Conservation (phyloP, 2,113 vertebrate genomes). For the Abramis brama region DNA sequence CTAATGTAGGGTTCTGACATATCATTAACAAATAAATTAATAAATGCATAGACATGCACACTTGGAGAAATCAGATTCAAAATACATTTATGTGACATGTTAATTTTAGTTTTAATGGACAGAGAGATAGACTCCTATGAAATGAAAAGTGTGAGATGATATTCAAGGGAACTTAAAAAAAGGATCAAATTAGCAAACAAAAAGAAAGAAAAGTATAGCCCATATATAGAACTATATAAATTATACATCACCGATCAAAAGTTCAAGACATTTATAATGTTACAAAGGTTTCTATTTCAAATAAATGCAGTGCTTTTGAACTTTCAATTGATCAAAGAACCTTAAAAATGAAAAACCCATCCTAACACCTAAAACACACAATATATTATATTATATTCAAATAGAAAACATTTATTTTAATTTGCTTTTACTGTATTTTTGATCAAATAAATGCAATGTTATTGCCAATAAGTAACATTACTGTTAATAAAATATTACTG, state of each 20-base stretch:
- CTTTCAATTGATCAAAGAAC: background rate
- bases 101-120: background rate
- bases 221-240: background rate
- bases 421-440: background rate
- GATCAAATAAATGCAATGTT: background rate
- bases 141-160: background rate
- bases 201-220: background rate
- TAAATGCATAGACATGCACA: background rate
- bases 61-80: slow-evolving; percentile 1
- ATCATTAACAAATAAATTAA: slow-evolving; percentile 51
- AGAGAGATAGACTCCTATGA: background rate
- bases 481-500: too few relatives aligned
- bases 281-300: too few relatives aligned
- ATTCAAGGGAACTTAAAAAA: background rate
- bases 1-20: slow-evolving; percentile 69
- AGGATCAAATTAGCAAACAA: background rate
- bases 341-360: background rate
- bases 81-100: background rate
- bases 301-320: background rate
- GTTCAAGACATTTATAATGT: too few relatives aligned
- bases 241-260: too few relatives aligned
- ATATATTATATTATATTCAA: too few relatives aligned
- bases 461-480: background rate
- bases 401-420: too few relatives aligned
- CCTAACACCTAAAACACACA: too few relatives aligned